Base-by-base conservation (phyloP, 2,797 vertebrate species). In the Carapus acus region DNA sequence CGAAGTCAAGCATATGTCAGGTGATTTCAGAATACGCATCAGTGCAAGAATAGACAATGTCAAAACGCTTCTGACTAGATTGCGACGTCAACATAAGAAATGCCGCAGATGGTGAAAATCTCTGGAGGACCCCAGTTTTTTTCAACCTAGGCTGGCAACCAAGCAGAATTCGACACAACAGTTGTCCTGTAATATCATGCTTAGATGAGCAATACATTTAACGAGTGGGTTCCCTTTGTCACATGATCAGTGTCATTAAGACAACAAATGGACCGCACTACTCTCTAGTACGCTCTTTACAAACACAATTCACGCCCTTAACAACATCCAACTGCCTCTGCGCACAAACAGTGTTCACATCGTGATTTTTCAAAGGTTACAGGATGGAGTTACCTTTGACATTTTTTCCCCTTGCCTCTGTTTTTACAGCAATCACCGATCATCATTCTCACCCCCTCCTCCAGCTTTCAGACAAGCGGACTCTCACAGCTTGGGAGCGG, bases 121-220 rank as follows among this genome's bases (percentile, higher is more conserved):
- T 78, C 82, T 77, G 13, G 58, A 80, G 78, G 83, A 78, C 76
- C 71, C 61, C 43, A 16, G 54, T 80, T 81, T n/a, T n/a, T 80
- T 83, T 77, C 77, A 48, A 43, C 75, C 66, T 74, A 67, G 73
- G 69, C 77, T 69, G 69, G 73, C 51, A 76, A 76, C 77, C 67
- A 79, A 76, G 78, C 67, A 79, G 74, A 85, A 83, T 85, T 81
- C 86, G 79, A 77, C 70, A 71, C 80, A 84, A 77, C 85, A 84
- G 85, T 87, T 87, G 83, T 78, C 80, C 71, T 19, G 57, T 65
- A 62, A 57, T 68, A 71, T 65, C 55, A 23, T 53, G 78, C 65
- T 80, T 71, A 79, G 73, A 83, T 79, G 76, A 82, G 76, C 45
- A 69, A 72, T 81, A 85, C 83, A 83, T 87, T 86, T 85, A 86